phyloP scores from a whole-genome alignment of 2,888 invertebrate species.

The Athetis lepigone region DNA sequence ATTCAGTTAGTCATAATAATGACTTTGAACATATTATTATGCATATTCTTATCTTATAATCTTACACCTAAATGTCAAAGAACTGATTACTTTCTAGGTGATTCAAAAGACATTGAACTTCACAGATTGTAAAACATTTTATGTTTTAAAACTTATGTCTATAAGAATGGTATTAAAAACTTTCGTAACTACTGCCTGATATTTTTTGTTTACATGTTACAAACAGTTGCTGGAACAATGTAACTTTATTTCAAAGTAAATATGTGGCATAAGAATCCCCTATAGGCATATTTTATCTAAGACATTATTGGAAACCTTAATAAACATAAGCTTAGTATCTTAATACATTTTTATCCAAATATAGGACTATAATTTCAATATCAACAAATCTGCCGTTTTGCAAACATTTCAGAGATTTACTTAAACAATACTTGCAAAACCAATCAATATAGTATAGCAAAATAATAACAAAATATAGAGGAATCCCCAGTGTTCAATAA shows the following conservation, averaged over 20 bases:
- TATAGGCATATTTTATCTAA: background rate
- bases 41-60: conserved; percentile 35
- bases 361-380: background rate
- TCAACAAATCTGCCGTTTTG: background rate
- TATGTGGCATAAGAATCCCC: background rate
- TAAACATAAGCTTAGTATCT: background rate
- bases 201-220: background rate
- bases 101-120: conserved; percentile 53
- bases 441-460: background rate
- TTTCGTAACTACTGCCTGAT: background rate
- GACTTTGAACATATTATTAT: conserved; percentile 33
- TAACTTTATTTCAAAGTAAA: no score
- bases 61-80: conserved; percentile 48
- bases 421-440: background rate
- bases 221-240: no score
- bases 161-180: background rate
- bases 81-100: conserved; percentile 37
- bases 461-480: conserved; percentile 5
- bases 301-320: background rate
- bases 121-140: background rate
- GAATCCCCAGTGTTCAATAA: conserved; percentile 17
- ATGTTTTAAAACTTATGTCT: background rate
- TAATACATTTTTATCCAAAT: background rate
- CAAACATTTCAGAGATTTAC: background rate
- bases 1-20: conserved; percentile 39